Conservation (phyloP, 2,888 invertebrate genomes). For the Chironomus tentans region DNA sequence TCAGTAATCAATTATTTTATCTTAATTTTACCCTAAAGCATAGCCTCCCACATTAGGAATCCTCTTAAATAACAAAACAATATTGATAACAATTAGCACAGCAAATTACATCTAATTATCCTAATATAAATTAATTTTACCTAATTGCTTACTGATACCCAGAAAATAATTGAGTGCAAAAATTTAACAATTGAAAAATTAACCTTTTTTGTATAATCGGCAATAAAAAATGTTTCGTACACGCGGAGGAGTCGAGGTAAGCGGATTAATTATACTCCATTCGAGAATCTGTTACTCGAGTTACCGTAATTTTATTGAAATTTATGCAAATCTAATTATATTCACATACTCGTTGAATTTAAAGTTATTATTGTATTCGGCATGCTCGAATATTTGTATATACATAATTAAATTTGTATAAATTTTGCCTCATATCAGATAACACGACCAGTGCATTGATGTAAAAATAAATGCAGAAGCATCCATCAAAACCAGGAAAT, state of each 20-base stretch:
- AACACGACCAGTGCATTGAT: too few species aligned
- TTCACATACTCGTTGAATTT: neutral
- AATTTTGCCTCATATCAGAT: too few species aligned
- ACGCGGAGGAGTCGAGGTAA: neutral
- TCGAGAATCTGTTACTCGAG: neutral
- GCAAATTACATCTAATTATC: too few species aligned
- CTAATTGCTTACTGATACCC: too few species aligned
- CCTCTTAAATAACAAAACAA: too few species aligned
- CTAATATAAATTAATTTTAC: too few species aligned
- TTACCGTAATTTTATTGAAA: neutral
- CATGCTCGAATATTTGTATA: neutral
- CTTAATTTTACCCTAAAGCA: too few species aligned
- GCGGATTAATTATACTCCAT: neutral
- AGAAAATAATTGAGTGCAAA: too few species aligned
- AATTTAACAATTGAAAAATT: too few species aligned
- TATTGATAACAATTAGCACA: too few species aligned
- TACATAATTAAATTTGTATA: neutral
- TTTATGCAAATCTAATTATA: constrained; percentile 22
- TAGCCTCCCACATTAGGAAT: too few species aligned
- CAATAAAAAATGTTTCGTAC: neutral
- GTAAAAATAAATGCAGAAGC: neutral
- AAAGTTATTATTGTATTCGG: neutral
- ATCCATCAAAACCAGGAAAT: neutral
- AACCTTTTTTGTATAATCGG: neutral
- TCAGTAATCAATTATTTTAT: too few species aligned